These are phyloP conservation scores for Salticus scenicus DNA, from an alignment of 2,888 invertebrate species.

Conservation along the genomic window DNA sequence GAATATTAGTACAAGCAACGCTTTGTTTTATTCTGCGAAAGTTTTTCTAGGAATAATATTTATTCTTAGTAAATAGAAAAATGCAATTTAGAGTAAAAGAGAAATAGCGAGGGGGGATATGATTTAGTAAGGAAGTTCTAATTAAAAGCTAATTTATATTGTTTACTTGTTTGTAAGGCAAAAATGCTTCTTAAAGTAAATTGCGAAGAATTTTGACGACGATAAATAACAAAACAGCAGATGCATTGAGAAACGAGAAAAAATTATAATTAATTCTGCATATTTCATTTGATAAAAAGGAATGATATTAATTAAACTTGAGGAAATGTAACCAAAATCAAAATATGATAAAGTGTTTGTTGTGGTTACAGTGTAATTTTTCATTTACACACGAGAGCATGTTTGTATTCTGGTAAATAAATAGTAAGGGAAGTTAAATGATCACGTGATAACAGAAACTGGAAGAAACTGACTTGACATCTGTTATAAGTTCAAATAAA, in stretches of 20 bases:
- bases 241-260: background rate
- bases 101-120: background rate
- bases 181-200: background rate
- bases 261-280: background rate
- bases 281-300: background rate
- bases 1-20: background rate
- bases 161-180: background rate
- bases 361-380: no score
- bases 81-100: background rate
- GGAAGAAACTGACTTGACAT: no score
- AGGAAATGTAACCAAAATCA: background rate
- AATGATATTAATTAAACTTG: constrained; percentile 4
- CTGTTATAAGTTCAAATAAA: no score
- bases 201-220: background rate
- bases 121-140: background rate
- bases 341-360: no score
- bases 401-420: no score
- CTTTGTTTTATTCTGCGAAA: background rate
- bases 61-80: background rate
- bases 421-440: no score
- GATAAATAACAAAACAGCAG: background rate
- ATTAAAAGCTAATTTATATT: constrained; percentile 15
- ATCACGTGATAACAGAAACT: no score
- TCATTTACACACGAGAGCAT: no score
- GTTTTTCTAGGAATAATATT: background rate